Evolutionary conservation across 2,113 vertebrate genomes (phyloP).

Genomic region (Petroica traversi): DNA sequence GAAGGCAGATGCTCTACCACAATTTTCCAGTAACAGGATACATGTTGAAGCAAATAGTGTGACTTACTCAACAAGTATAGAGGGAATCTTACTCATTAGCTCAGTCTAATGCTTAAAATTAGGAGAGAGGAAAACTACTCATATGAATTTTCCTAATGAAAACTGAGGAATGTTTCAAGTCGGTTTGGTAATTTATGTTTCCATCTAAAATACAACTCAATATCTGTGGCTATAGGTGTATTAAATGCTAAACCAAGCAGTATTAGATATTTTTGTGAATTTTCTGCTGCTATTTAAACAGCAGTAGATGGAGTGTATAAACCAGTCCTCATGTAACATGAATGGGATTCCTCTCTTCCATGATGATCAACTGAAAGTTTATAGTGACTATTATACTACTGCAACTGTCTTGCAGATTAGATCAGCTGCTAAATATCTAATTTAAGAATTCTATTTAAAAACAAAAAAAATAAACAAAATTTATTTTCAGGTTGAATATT

Average conservation of each 20-base stretch:
- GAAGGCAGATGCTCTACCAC: background rate
- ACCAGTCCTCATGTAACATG: background rate
- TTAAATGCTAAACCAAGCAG: background rate
- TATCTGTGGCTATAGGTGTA: background rate
- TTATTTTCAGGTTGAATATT: background rate
- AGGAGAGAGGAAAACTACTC: background rate
- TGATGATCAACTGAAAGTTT: background rate
- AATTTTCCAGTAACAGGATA: background rate
- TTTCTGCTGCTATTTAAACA: background rate
- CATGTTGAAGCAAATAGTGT: background rate
- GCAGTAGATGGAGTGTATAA: background rate
- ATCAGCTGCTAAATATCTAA: background rate
- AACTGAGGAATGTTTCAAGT: background rate
- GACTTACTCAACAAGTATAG: background rate
- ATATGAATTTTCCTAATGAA: background rate
- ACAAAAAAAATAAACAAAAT: background rate
- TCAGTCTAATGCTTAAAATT: background rate
- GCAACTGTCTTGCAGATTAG: background rate
- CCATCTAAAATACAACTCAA: background rate
- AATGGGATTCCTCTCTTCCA: background rate
- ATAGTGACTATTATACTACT: background rate
- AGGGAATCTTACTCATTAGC: background rate
- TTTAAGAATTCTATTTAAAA: background rate
- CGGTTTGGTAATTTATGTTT: background rate
- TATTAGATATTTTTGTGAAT: background rate